phyloP scores from a whole-genome alignment of 1,140 invertebrate genomes.

The Venustaconcha ellipsiformis region DNA sequence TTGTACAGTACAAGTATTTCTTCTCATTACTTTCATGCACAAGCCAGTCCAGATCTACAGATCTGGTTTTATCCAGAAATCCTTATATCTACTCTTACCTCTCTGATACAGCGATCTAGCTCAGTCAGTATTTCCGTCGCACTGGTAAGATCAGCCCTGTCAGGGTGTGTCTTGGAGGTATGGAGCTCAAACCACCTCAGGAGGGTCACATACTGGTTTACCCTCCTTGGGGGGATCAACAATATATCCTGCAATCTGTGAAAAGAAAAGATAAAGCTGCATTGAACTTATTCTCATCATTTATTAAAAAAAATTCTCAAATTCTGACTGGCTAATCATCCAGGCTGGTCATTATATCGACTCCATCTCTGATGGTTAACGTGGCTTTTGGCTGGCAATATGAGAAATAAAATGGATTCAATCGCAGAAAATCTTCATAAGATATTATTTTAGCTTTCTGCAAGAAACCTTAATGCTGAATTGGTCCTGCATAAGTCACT shows the following conservation, averaged over 20 bases:
- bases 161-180: constrained; percentile 56
- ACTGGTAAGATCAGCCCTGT: constrained; percentile 53
- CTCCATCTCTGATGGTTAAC: background rate
- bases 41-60: background rate
- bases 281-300: background rate
- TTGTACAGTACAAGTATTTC: background rate
- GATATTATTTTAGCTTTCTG: no score
- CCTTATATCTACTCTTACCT: constrained; percentile 41
- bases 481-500: no score
- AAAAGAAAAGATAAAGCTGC: constrained; percentile 5
- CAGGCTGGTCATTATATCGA: background rate
- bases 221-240: constrained; percentile 47
- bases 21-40: background rate
- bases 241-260: constrained; percentile 59
- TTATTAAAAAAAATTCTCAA: background rate
- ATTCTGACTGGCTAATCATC: background rate
- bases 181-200: constrained; percentile 61
- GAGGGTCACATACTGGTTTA: constrained; percentile 58
- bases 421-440: no score
- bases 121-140: constrained; percentile 54
- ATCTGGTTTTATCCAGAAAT: background rate
- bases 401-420: no score
- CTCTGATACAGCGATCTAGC: constrained; percentile 53
- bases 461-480: no score
- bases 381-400: no score